Evolutionary conservation across 2,888 invertebrate genomes (phyloP).

Genomic region (Drosophila mettleri): DNA sequence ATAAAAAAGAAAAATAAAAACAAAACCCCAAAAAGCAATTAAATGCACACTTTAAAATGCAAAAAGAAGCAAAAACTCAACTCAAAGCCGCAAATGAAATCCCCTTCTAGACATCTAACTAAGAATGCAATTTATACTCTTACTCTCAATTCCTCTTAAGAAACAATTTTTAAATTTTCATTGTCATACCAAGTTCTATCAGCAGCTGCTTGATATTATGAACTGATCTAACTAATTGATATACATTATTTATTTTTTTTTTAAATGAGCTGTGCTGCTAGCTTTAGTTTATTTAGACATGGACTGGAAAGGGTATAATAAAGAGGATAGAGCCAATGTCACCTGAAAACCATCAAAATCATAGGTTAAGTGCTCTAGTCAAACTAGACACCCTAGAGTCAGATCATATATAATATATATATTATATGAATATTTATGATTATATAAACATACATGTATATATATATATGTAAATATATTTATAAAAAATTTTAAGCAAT

Average conservation of each 20-base stretch:
- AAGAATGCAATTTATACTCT: not conserved
- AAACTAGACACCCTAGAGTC: not conserved
- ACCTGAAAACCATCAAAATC: not conserved
- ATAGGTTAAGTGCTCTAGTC: not conserved
- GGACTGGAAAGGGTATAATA: not conserved
- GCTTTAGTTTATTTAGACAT: no score
- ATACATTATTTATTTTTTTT: no score
- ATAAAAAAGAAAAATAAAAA: conserved; percentile 63
- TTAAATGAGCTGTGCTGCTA: no score
- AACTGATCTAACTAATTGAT: no score
- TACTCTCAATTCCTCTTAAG: not conserved
- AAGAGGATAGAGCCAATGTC: not conserved
- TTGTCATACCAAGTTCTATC: no score
- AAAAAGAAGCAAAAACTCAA: conserved; percentile 29
- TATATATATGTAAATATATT: no score
- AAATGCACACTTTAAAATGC: conserved; percentile 71
- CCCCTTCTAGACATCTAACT: not conserved
- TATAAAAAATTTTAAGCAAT: no score
- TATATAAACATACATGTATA: no score
- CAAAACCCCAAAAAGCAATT: conserved; percentile 74
- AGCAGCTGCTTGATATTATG: no score
- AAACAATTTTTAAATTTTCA: no score
- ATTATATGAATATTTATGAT: no score
- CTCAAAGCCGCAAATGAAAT: conserved; percentile 4
- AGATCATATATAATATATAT: not conserved